A percentile compares a stretch with the other conserved stretches of the same genome.
Conservation (phyloP, 2,113 vertebrate species). For the Sinosuthora webbiana region DNA sequence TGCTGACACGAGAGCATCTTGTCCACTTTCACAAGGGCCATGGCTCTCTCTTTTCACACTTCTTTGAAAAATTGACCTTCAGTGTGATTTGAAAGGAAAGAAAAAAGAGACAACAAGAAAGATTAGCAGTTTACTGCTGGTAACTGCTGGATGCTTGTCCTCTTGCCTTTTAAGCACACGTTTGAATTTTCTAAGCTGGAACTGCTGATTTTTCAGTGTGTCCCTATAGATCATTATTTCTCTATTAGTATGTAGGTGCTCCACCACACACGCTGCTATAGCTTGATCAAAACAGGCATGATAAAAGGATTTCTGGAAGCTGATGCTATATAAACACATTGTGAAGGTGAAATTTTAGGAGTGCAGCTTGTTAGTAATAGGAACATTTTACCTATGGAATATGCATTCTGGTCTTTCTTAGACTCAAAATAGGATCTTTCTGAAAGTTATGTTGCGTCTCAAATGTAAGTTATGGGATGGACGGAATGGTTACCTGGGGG, state of each 20-base stretch:
- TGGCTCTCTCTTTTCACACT: background rate
- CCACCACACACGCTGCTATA: background rate
- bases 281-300: background rate
- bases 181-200: background rate
- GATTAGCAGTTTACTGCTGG: background rate
- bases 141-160: background rate
- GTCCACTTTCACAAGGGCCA: background rate
- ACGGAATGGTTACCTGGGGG: background rate
- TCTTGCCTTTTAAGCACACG: background rate
- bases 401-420: background rate
- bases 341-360: background rate
- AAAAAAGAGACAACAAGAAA: background rate
- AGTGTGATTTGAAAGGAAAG: background rate
- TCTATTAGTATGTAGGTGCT: background rate
- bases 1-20: background rate
- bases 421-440: background rate
- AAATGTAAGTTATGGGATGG: background rate
- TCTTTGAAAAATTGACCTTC: conserved; percentile 29
- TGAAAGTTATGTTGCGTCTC: background rate
- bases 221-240: background rate
- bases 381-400: background rate
- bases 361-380: background rate
- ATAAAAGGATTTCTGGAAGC: background rate
- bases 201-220: background rate
- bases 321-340: background rate